Percentiles rank a stretch among this genome's conserved stretches.
These are phyloP conservation scores for Campoletis raptor DNA, from an alignment of 2,888 invertebrate genomes.

Conservation along the genomic window DNA sequence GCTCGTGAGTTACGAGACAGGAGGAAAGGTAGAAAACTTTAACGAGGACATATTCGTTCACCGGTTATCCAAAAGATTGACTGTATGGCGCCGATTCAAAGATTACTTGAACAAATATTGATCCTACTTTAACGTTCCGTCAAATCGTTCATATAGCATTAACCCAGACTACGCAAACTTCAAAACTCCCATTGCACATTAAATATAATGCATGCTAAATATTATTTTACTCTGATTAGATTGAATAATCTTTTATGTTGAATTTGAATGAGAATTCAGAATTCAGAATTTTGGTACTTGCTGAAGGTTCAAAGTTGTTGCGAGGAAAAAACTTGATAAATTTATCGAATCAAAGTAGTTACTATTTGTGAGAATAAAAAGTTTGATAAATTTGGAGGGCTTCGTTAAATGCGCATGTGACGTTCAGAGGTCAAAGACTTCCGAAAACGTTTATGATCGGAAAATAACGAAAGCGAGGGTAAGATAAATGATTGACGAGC, in stretches of 20 bases:
- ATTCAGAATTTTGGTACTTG: neutral
- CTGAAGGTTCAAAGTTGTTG: neutral
- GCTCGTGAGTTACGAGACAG: conserved; percentile 12
- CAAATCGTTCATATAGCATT: neutral
- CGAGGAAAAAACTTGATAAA: neutral
- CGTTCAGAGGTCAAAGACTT: neutral
- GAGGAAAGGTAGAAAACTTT: conserved; percentile 21
- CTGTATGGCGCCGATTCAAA: neutral
- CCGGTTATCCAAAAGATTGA: conserved; percentile 21
- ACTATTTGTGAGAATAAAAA: neutral
- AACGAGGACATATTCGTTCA: conserved; percentile 12
- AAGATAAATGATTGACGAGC: neutral
- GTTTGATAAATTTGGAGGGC: neutral
- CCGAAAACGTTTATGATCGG: neutral
- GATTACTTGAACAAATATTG: conserved; percentile 36
- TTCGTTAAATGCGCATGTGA: neutral
- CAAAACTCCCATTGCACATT: neutral
- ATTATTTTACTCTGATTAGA: neutral
- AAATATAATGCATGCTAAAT: neutral
- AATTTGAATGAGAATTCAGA: neutral
- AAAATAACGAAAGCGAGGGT: neutral
- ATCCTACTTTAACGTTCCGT: neutral
- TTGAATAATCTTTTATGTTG: neutral
- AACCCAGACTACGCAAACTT: neutral
- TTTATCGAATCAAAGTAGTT: neutral